phyloP scores from a whole-genome alignment of 2,888 invertebrate species.

The Catocala fraxini region DNA sequence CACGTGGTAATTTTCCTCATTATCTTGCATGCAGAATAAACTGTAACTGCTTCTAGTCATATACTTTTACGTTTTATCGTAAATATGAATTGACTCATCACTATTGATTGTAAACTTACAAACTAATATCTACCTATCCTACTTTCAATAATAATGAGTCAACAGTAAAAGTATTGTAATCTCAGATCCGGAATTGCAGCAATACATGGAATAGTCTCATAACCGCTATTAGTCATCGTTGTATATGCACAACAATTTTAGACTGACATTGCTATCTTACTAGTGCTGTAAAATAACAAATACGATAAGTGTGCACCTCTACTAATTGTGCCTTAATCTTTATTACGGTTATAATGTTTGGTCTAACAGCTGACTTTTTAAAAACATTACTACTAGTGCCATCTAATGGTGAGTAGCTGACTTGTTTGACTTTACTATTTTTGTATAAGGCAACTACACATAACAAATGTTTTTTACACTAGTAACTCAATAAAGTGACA shows the following conservation, averaged over 20 bases:
- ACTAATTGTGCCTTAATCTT: background rate
- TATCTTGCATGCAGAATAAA: background rate
- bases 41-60: background rate
- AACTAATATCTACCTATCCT: background rate
- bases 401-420: slow-evolving; percentile 51
- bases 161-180: slow-evolving; percentile 2
- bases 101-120: background rate
- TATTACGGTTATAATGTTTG: background rate
- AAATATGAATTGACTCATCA: background rate
- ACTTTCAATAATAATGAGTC: no score
- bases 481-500: no score
- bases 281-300: background rate
- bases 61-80: background rate
- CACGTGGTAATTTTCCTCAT: background rate
- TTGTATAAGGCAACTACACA: background rate
- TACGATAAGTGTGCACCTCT: background rate
- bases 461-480: no score
- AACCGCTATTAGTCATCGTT: slow-evolving; percentile 4
- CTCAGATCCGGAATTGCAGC: background rate
- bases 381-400: slow-evolving; percentile 33
- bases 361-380: background rate
- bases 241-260: background rate
- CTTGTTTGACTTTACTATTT: background rate
- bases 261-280: background rate
- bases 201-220: slow-evolving; percentile 3